Evolutionary conservation across 2,888 invertebrate genomes (phyloP).

Genomic region (Meganola albula): DNA sequence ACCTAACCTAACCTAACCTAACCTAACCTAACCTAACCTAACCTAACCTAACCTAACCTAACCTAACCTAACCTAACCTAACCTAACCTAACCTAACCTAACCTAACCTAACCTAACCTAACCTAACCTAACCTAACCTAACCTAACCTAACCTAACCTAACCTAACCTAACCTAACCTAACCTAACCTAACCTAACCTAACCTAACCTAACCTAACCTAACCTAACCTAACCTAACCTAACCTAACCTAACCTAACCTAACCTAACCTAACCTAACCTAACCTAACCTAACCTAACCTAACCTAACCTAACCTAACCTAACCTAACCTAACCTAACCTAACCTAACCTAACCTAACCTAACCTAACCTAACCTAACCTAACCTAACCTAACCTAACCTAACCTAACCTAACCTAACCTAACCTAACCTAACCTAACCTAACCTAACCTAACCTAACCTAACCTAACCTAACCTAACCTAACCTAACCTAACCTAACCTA

Average conservation of each 20-base stretch:
- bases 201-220: slow-evolving; percentile 14
- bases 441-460: slow-evolving; percentile 14
- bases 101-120: slow-evolving; percentile 10
- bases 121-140: slow-evolving; percentile 3
- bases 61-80: slow-evolving; percentile 3
- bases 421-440: slow-evolving; percentile 15
- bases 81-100: slow-evolving; percentile 4
- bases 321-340: slow-evolving; percentile 15
- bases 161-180: slow-evolving; percentile 5
- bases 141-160: slow-evolving; percentile 3
- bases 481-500: slow-evolving; percentile 12
- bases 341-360: slow-evolving; percentile 15
- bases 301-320: slow-evolving; percentile 10
- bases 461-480: slow-evolving; percentile 12
- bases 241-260: slow-evolving; percentile 15
- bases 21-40: slow-evolving; percentile 3
- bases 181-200: slow-evolving; percentile 14
- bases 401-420: slow-evolving; percentile 13
- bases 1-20: not conserved
- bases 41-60: slow-evolving; percentile 3
- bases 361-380: slow-evolving; percentile 15
- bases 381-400: slow-evolving; percentile 15
- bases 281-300: slow-evolving; percentile 15
- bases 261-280: slow-evolving; percentile 15
- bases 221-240: slow-evolving; percentile 13